Base-by-base conservation (phyloP, 2,113 vertebrate species). In the Bufo gargarizans region DNA sequence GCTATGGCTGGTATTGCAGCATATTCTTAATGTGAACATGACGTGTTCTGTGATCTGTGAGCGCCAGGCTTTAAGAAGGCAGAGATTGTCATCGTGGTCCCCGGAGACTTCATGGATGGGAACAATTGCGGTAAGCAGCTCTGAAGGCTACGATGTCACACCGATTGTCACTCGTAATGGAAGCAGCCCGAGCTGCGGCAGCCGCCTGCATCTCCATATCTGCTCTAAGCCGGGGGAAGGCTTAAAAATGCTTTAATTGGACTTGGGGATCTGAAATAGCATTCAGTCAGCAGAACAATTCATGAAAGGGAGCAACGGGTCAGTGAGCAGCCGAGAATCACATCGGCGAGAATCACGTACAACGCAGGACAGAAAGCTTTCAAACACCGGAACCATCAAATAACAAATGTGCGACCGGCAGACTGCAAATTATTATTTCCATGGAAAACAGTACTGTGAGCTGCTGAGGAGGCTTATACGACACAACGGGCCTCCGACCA, bases 81-180 rank as follows among this genome's bases (percentile, higher is more conserved):
- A 20, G 81, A 59, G 77, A 80, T 80, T 58, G 45, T 12, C n/a
- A 45, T 5, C 81, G 4, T 19, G 2, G 45, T 83, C 81, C 53
- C 81, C 3, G 20, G 86, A 33, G 78, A 88, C 33, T 61, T 82
- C 13, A 76, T n/a, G 67, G 65, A 88, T 74, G n/a, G 49, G 53
- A 88, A 72, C 53, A 80, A 80, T 69, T 69, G 85, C 49, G 10
- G 49, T 33, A 69, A 33, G 10, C 49, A 7, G 67, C 22, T 4
- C 78, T 82, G 69, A 74, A 82, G 86, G 86, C 82, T 56, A 82
- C 49, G 76, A 72, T 82, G 78, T 82, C 65, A 82, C 58, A 45
- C 12, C 78, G 63, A 82, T 88, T 59, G 86, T 88, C 78, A 88
- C 82, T 61, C 82, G 78, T 82, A 76, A 88, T 88, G 78, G 86